Evolutionary conservation across 2,888 invertebrate genomes (phyloP).

Genomic region (Tachina grossa): DNA sequence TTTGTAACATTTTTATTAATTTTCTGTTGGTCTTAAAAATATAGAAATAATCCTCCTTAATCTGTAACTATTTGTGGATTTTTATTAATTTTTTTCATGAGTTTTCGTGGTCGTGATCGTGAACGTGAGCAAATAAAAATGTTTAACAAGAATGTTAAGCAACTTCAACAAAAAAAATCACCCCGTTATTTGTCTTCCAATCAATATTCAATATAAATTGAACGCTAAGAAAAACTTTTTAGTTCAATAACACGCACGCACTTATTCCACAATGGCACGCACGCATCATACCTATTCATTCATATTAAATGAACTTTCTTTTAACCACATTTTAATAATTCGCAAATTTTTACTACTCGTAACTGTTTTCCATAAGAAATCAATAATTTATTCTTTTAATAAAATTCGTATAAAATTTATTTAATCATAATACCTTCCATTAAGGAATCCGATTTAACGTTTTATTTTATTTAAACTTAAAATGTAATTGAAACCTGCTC

Average conservation of each 20-base stretch:
- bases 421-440: slow-evolving; percentile 54
- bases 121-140: too few relatives aligned
- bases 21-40: too few relatives aligned
- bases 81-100: too few relatives aligned
- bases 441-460: background rate
- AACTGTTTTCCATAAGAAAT: slow-evolving; percentile 43
- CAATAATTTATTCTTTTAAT: slow-evolving; percentile 31
- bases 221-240: background rate
- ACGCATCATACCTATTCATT: slow-evolving; percentile 54
- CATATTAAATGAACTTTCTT: slow-evolving; percentile 29
- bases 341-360: background rate
- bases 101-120: too few relatives aligned
- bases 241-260: slow-evolving; percentile 61
- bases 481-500: background rate
- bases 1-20: too few relatives aligned
- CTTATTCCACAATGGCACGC: slow-evolving; percentile 55
- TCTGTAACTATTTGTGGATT: too few relatives aligned
- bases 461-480: background rate
- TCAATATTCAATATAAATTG: slow-evolving; percentile 21
- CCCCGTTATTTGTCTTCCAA: background rate
- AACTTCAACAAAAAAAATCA: background rate
- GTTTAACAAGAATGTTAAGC: too few relatives aligned
- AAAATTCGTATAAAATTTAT: background rate
- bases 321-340: background rate
- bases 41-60: too few relatives aligned